Evolutionary conservation across 1,140 invertebrate species (phyloP).

Genomic region (Pseudomyrmex gracilis): DNA sequence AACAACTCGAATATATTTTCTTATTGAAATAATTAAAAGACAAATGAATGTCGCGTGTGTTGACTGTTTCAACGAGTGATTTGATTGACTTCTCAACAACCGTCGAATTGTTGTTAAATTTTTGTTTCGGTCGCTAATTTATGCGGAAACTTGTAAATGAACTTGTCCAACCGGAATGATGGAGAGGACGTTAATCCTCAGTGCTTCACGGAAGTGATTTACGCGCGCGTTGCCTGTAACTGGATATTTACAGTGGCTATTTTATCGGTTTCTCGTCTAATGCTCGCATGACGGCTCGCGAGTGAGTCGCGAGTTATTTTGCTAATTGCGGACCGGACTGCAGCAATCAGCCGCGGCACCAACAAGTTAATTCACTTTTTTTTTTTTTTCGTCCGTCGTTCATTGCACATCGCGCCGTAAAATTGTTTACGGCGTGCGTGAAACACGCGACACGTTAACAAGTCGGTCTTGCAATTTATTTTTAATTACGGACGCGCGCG

Average conservation of each 20-base stretch:
- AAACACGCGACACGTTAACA: not conserved
- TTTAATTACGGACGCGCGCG: not conserved
- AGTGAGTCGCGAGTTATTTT: constrained; percentile 48
- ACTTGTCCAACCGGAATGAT: constrained; percentile 3
- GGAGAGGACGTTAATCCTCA: constrained; percentile 23
- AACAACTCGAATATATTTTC: too few species aligned
- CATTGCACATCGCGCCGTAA: constrained; percentile 6
- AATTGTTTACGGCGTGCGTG: not conserved
- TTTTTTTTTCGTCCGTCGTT: not conserved
- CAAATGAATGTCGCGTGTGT: too few species aligned
- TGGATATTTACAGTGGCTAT: constrained; percentile 49
- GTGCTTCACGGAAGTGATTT: constrained; percentile 45
- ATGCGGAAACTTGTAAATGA: constrained; percentile 6
- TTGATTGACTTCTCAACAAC: too few species aligned
- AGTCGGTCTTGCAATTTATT: constrained; percentile 4
- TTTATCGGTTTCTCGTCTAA: constrained; percentile 48
- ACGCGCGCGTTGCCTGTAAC: constrained; percentile 34
- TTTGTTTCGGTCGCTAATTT: constrained; percentile 33
- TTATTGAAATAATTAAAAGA: too few species aligned
- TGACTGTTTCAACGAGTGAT: too few species aligned
- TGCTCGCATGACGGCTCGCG: not conserved
- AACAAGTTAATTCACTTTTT: constrained; percentile 51
- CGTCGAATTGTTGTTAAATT: not conserved
- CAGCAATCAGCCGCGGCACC: constrained; percentile 39
- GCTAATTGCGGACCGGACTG: constrained; percentile 46